Conservation (phyloP, 2,888 invertebrate genomes). For the Caenorhabditis doughertyi region DNA sequence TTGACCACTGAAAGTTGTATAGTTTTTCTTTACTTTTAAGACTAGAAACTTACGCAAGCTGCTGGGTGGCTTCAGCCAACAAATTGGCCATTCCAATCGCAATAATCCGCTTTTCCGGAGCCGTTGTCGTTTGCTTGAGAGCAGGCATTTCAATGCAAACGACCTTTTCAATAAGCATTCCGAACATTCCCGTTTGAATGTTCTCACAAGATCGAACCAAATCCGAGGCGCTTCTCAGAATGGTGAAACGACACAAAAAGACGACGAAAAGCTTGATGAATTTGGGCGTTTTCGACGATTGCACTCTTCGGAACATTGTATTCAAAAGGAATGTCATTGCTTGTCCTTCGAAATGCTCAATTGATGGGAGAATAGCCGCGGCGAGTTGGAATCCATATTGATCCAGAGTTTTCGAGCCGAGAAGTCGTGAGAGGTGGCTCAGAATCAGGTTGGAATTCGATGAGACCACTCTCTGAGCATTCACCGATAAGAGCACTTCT, state of each 20-base stretch:
- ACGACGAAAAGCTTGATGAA: constrained; percentile 92
- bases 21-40: neutral
- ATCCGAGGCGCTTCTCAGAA: constrained; percentile 89
- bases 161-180: constrained; percentile 92
- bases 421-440: constrained; percentile 87
- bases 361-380: constrained; percentile 87
- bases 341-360: constrained; percentile 56
- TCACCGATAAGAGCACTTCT: constrained; percentile 86
- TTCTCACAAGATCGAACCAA: constrained; percentile 85
- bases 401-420: constrained; percentile 95
- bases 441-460: constrained; percentile 86
- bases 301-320: constrained; percentile 85
- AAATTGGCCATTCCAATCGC: constrained; percentile 92
- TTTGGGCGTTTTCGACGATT: constrained; percentile 95
- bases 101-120: constrained; percentile 92
- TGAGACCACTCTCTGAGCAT: constrained; percentile 86
- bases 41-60: constrained; percentile 25
- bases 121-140: constrained; percentile 90
- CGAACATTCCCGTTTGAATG: constrained; percentile 89
- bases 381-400: constrained; percentile 96
- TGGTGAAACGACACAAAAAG: constrained; percentile 92
- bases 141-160: constrained; percentile 61
- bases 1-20: constrained; percentile 47
- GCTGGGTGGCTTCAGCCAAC: constrained; percentile 54
- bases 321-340: constrained; percentile 67